Conservation (phyloP, 2,888 invertebrate species). For the Heliconius ismenius region DNA sequence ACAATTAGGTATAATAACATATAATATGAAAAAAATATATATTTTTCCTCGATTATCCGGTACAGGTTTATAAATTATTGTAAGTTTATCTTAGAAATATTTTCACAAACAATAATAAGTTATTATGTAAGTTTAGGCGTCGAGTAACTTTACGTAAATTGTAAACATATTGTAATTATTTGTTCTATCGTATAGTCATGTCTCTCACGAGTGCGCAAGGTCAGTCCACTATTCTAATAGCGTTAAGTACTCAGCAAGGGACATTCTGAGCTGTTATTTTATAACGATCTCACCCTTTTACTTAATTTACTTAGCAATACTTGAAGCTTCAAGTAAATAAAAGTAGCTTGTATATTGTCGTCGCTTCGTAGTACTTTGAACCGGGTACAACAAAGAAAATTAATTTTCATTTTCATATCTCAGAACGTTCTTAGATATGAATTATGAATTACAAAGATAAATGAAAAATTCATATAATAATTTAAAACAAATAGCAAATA, state of each 20-base stretch:
- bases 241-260: neutral
- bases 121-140: conserved; percentile 1
- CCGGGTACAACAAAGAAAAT: too few species aligned
- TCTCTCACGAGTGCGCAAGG: conserved; percentile 14
- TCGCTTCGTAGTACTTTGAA: too few species aligned
- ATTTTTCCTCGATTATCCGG: neutral
- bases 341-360: too few species aligned
- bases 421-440: too few species aligned
- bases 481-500: too few species aligned
- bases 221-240: conserved; percentile 18
- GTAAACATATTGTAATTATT: conserved; percentile 10
- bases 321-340: too few species aligned
- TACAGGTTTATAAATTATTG: conserved; percentile 5
- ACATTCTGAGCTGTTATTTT: neutral
- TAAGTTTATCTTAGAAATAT: conserved; percentile 6
- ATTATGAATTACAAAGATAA: too few species aligned
- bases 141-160: neutral
- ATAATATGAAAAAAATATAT: neutral
- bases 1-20: neutral
- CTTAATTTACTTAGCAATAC: too few species aligned
- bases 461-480: too few species aligned
- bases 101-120: conserved; percentile 1
- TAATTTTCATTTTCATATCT: too few species aligned
- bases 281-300: too few species aligned
- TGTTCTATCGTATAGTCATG: conserved; percentile 19